phyloP scores from a whole-genome alignment of 2,113 vertebrate species.

The Passer montanus region DNA sequence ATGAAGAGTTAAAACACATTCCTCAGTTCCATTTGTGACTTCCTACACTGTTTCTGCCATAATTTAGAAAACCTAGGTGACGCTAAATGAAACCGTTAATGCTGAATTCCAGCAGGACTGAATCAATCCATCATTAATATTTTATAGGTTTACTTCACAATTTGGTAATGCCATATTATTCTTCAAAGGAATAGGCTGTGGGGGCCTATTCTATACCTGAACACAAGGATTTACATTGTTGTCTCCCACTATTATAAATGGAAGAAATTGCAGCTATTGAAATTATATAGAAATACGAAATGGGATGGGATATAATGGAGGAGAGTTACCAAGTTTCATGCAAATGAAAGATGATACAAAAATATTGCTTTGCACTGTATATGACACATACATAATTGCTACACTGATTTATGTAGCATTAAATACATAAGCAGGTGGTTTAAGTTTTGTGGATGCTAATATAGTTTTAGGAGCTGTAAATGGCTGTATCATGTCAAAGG shows the following conservation, averaged over 20 bases:
- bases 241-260: background rate
- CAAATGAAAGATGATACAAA: background rate
- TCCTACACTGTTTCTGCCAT: background rate
- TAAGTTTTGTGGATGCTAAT: background rate
- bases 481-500: background rate
- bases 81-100: constrained; percentile 64
- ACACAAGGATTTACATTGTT: background rate
- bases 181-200: background rate
- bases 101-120: constrained; percentile 53
- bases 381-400: background rate
- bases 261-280: background rate
- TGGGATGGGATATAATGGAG: background rate
- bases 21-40: background rate
- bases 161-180: background rate
- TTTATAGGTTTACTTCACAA: constrained; percentile 65
- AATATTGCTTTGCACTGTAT: background rate
- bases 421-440: background rate
- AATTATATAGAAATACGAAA: background rate
- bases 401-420: background rate
- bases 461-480: background rate
- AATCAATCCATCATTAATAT: constrained; percentile 75
- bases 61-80: constrained; percentile 50
- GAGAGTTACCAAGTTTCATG: background rate
- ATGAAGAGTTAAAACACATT: background rate
- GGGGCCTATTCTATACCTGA: background rate